phyloP scores from a whole-genome alignment of 2,888 invertebrate genomes.

The Tetropium fuscum region DNA sequence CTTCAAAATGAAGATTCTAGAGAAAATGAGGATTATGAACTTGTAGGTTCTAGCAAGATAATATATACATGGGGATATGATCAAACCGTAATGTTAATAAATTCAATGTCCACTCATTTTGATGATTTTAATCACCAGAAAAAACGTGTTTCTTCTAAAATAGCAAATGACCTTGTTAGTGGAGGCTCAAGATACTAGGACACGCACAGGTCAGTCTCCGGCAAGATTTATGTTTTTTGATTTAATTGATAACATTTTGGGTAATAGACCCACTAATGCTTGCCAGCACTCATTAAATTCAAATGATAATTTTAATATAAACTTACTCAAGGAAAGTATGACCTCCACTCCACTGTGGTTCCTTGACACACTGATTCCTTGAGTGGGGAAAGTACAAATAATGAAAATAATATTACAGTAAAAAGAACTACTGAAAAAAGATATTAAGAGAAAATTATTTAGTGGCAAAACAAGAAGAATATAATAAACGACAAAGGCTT shows the following conservation, averaged over 20 bases:
- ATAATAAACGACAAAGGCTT: slow-evolving; percentile 1
- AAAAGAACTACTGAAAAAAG: not conserved
- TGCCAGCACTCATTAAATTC: not conserved
- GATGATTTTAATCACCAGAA: not conserved
- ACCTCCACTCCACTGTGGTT: not conserved
- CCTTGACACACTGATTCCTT: not conserved
- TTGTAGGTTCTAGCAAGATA: too few species aligned
- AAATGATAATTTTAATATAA: slow-evolving; percentile 3
- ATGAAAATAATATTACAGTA: not conserved
- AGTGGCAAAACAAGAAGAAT: not conserved
- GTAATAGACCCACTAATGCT: not conserved
- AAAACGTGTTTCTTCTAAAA: not conserved
- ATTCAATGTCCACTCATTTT: not conserved
- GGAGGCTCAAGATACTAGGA: not conserved
- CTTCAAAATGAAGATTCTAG: too few species aligned
- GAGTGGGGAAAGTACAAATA: not conserved
- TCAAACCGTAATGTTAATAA: slow-evolving; percentile 1
- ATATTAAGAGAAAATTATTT: slow-evolving; percentile 3
- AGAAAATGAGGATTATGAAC: too few species aligned
- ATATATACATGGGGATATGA: too few species aligned
- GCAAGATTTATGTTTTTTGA: not conserved
- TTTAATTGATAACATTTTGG: not conserved
- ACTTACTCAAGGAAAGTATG: not conserved
- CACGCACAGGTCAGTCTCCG: not conserved
- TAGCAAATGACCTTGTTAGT: not conserved